Evolutionary conservation across 2,888 invertebrate genomes (phyloP), one percentile per base, ranked within the genome.

Genomic region (Platycheirus rosarum): DNA sequence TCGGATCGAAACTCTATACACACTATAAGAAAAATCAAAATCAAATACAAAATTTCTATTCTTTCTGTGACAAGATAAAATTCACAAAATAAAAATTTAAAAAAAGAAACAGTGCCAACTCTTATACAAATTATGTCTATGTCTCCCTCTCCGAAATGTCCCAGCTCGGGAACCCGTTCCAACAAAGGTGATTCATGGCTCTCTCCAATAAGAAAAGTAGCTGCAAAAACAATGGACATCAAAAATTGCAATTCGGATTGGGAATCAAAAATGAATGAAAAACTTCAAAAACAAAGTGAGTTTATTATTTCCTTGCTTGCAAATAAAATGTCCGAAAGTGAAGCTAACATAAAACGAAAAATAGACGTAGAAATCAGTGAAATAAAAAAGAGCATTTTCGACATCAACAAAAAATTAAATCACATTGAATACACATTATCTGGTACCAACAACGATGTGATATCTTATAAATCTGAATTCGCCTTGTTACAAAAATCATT

Each of bases 301-400:
- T 51, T 32, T 51, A 51, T 51, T 32, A 51, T 51, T 51, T 14
- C 13, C 29, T 29, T 51, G 29, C 18, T 51, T 16, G 8, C 14
- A 29, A 20, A 23, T 32, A 51, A 51, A 51, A 51, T 51, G 29
- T 32, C 29, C 2, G n/a, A 51, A 51, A 51, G 26, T 32, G 51
- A 29, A 32, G 51, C 23, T 26, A 51, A 20, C 23, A 51, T 26
- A 14, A 14, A 23, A 3, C 2, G 26, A 32, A 51, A 51, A 14
- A 13, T 51, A 13, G 51, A 51, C n/a, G 11, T 51, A 3, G 13
- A 51, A 32, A 16, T 32, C 13, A 6, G 32, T 13, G 49, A 29
- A n/a, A n/a, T n/a, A n/a, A n/a, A n/a, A n/a, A n/a, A n/a, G n/a
- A 29, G 26, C 0, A 23, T 49, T 49, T 13, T 11, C 5, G 49